phyloP scores from a whole-genome alignment of 2,888 invertebrate genomes.

The Anorthoa munda region DNA sequence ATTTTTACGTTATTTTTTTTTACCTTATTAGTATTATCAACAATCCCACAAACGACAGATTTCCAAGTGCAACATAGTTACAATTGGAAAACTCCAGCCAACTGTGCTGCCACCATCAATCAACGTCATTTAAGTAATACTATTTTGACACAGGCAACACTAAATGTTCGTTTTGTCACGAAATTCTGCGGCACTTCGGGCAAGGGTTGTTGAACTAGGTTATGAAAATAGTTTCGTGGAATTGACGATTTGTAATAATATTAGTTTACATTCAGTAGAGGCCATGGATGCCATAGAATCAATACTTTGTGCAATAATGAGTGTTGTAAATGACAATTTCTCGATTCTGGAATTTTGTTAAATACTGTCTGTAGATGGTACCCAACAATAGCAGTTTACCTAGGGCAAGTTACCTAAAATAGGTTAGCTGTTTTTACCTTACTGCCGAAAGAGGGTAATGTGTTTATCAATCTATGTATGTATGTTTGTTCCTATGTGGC shows the following conservation, averaged over 20 bases:
- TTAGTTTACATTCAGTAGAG: not conserved
- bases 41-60: not conserved
- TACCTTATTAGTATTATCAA: not conserved
- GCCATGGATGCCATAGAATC: too few relatives aligned
- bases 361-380: not conserved
- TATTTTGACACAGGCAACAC: constrained; percentile 54
- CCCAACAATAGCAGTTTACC: too few relatives aligned
- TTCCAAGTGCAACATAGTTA: constrained; percentile 14
- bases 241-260: not conserved
- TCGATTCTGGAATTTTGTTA: not conserved
- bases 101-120: constrained; percentile 55
- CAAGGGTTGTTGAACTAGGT: constrained; percentile 13
- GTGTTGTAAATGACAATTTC: not conserved
- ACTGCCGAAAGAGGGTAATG: too few relatives aligned
- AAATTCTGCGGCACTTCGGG: constrained; percentile 18
- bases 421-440: too few relatives aligned
- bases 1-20: not conserved
- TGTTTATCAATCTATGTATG: too few relatives aligned
- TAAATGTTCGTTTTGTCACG: constrained; percentile 33
- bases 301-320: not conserved
- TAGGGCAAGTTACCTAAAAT: too few relatives aligned
- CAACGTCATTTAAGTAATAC: constrained; percentile 55
- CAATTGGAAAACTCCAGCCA: constrained; percentile 29
- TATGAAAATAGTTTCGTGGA: constrained; percentile 15
- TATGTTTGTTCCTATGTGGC: too few relatives aligned